phyloP scores from a whole-genome alignment of 2,113 vertebrate species.

The Tamias sibiricus region DNA sequence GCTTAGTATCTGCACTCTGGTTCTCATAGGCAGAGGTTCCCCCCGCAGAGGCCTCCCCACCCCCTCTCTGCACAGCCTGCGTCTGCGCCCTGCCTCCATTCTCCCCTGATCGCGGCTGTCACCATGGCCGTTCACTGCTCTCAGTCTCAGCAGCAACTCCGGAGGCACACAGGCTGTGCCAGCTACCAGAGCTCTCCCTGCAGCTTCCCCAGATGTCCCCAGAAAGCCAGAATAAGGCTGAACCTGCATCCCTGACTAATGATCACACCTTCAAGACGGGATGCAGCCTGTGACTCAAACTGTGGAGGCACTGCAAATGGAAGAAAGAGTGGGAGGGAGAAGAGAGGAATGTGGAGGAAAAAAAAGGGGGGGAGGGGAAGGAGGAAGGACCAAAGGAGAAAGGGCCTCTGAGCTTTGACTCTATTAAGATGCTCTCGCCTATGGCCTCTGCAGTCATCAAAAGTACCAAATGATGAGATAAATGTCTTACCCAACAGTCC shows the following conservation, averaged over 20 bases:
- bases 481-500: neutral
- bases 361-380: neutral
- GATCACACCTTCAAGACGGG: slow-evolving; percentile 43
- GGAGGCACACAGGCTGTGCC: neutral
- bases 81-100: rapidly evolving
- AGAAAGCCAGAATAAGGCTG: neutral
- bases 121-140: neutral
- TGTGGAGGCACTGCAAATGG: slow-evolving; percentile 61
- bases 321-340: slow-evolving; percentile 61
- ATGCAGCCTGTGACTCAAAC: slow-evolving; percentile 73
- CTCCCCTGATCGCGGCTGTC: neutral
- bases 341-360: neutral
- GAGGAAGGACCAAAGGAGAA: neutral
- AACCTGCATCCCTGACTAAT: slow-evolving; percentile 68
- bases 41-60: neutral
- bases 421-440: neutral
- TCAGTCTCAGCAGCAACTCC: neutral
- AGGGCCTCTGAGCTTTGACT: neutral
- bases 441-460: neutral
- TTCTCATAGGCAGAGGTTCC: neutral
- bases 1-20: neutral
- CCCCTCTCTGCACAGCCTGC: neutral
- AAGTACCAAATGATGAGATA: neutral
- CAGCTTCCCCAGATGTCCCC: neutral
- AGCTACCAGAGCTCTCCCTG: neutral